phyloP scores from a whole-genome alignment of 23 tunicate genomes.

The Ascidia mentula region DNA sequence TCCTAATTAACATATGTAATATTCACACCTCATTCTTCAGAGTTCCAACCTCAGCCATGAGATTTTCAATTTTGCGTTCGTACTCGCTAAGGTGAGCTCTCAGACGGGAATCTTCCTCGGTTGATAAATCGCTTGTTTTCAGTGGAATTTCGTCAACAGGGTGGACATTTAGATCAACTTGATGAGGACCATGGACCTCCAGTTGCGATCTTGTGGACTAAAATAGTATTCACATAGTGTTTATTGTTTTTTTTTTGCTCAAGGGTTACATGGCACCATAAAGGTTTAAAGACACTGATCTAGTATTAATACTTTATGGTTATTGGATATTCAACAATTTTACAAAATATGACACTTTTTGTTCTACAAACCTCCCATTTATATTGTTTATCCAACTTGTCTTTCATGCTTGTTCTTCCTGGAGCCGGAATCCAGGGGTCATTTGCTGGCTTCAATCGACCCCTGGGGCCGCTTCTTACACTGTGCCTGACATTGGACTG shows the following conservation, averaged over 20 bases:
- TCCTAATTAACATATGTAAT: not conserved
- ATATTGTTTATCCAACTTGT: conserved; percentile 42
- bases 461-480: conserved; percentile 42
- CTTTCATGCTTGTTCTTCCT: conserved; percentile 64
- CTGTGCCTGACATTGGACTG: conserved; percentile 23
- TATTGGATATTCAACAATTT: too few species aligned
- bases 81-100: conserved; percentile 68
- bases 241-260: too few species aligned
- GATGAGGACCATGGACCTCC: conserved; percentile 44
- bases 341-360: too few species aligned
- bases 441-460: conserved; percentile 26
- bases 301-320: too few species aligned
- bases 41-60: conserved; percentile 92
- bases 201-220: conserved; percentile 59
- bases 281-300: too few species aligned
- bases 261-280: too few species aligned
- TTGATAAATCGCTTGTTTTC: conserved; percentile 57
- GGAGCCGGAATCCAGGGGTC: conserved; percentile 97
- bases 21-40: conserved; percentile 62
- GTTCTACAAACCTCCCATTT: conserved; percentile 80
- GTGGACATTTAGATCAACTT: not conserved
- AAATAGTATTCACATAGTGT: too few species aligned
- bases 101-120: conserved; percentile 64
- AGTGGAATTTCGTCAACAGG: conserved; percentile 17
- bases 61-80: conserved; percentile 73